These are phyloP conservation scores for Pao palembangensis DNA, from an alignment of 2,113 vertebrate species.

Conservation along the genomic window DNA sequence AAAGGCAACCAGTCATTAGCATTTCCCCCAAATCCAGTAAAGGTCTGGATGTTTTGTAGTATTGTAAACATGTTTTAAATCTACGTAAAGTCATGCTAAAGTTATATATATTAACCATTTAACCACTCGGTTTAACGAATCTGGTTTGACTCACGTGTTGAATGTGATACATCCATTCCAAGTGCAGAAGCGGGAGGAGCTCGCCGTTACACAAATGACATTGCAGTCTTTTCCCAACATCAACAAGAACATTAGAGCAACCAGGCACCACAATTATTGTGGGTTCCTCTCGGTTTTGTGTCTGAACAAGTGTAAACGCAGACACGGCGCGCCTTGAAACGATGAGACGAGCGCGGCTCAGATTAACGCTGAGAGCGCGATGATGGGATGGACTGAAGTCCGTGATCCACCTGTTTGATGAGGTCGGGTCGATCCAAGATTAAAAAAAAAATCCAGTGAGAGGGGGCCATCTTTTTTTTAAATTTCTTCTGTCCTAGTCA, in stretches of 20 bases:
- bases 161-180: constrained; percentile 3
- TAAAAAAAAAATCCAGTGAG: neutral
- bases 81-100: constrained; percentile 15
- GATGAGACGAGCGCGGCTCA: constrained; percentile 47
- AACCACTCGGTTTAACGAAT: constrained; percentile 2
- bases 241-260: constrained; percentile 28
- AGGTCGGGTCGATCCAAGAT: neutral
- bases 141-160: neutral
- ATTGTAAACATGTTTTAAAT: constrained; percentile 57
- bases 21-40: constrained; percentile 24
- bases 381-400: constrained; percentile 13
- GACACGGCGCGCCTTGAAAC: constrained; percentile 28
- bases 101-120: constrained; percentile 8
- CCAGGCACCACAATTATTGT: constrained; percentile 36
- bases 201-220: constrained; percentile 3
- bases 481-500: constrained; percentile 15
- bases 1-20: constrained; percentile 54
- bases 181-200: constrained; percentile 14
- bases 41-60: constrained; percentile 27
- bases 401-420: constrained; percentile 1
- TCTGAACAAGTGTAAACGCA: constrained; percentile 58
- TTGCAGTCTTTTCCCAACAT: constrained; percentile 33
- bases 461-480: constrained; percentile 19
- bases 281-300: constrained; percentile 33
- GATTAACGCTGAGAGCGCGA: constrained; percentile 35